A percentile compares a stretch with the other conserved stretches of the same genome.
phyloP scores from a whole-genome alignment of 2,113 vertebrate species.

The Ciconia maguari region DNA sequence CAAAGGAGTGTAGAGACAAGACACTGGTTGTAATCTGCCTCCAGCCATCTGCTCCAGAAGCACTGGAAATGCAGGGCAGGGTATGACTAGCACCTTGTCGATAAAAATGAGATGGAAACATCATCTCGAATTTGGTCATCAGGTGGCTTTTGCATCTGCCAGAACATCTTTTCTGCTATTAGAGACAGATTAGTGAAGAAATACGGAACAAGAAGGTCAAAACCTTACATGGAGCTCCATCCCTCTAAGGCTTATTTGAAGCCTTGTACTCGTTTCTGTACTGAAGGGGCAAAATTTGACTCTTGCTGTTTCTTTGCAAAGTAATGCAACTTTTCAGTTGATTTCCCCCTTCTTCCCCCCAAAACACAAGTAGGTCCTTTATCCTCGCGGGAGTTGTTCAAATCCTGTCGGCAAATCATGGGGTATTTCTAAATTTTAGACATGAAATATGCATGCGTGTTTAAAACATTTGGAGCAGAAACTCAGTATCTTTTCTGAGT shows the following conservation, averaged over 20 bases:
- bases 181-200: not conserved
- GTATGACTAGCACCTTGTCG: not conserved
- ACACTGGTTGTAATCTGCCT: not conserved
- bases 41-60: conserved; percentile 11
- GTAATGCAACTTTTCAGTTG: not conserved
- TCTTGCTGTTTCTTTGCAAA: not conserved
- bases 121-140: not conserved
- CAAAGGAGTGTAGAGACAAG: not conserved
- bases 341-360: not conserved
- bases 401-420: not conserved
- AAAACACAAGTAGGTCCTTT: not conserved
- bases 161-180: not conserved
- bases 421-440: not conserved
- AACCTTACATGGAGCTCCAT: not conserved
- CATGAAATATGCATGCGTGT: not conserved
- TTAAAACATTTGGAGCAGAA: conserved; percentile 11
- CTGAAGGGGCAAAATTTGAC: not conserved
- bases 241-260: not conserved
- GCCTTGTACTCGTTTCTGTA: not conserved
- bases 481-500: not conserved
- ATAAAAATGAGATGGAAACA: not conserved
- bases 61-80: not conserved
- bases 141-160: not conserved
- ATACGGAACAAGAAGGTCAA: not conserved
- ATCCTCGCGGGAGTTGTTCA: not conserved